These are phyloP conservation scores for Caenorhabditis panamensis DNA, from an alignment of 2,888 invertebrate genomes.

Conservation along the genomic window DNA sequence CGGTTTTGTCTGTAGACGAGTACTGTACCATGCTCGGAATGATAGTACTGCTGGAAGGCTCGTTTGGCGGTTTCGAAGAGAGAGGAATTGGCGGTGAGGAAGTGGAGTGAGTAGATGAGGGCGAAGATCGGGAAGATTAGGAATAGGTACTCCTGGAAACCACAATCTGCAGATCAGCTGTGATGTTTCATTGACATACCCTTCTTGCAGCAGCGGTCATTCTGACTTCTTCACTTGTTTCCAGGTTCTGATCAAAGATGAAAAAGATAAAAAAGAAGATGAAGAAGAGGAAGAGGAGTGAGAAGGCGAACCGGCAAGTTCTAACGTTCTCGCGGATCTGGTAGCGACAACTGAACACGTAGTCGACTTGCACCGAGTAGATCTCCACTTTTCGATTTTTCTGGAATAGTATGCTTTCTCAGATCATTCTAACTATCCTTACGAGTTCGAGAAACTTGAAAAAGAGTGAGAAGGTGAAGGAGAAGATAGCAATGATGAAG, in stretches of 20 bases:
- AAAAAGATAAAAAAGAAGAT: slow-evolving; percentile 50
- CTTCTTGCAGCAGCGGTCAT: slow-evolving; percentile 33
- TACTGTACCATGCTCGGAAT: slow-evolving; percentile 34
- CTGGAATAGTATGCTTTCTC: slow-evolving; percentile 34
- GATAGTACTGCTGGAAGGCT: slow-evolving; percentile 16
- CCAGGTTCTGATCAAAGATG: slow-evolving; percentile 34
- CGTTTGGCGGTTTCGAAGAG: slow-evolving; percentile 54
- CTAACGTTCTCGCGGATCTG: slow-evolving; percentile 64
- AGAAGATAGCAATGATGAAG: slow-evolving; percentile 58
- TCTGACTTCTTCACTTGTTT: slow-evolving; percentile 19
- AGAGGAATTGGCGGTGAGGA: slow-evolving; percentile 37
- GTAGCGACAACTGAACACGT: slow-evolving; percentile 46
- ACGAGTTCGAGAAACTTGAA: slow-evolving; percentile 58
- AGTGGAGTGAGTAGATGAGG: slow-evolving; percentile 51
- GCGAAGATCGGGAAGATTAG: slow-evolving; percentile 57
- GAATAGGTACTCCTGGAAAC: slow-evolving; percentile 53
- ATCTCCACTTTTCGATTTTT: slow-evolving; percentile 44
- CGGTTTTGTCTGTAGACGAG: not conserved
- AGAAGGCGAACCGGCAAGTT: slow-evolving; percentile 58
- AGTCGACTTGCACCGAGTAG: slow-evolving; percentile 49
- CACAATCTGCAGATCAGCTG: too few relatives aligned
- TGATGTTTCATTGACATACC: slow-evolving; percentile 2
- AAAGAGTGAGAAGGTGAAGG: slow-evolving; percentile 38
- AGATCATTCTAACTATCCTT: not conserved
- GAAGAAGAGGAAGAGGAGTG: slow-evolving; percentile 38